Base-by-base conservation (phyloP, 2,113 vertebrate species). In the Trichomycterus rosablanca region DNA sequence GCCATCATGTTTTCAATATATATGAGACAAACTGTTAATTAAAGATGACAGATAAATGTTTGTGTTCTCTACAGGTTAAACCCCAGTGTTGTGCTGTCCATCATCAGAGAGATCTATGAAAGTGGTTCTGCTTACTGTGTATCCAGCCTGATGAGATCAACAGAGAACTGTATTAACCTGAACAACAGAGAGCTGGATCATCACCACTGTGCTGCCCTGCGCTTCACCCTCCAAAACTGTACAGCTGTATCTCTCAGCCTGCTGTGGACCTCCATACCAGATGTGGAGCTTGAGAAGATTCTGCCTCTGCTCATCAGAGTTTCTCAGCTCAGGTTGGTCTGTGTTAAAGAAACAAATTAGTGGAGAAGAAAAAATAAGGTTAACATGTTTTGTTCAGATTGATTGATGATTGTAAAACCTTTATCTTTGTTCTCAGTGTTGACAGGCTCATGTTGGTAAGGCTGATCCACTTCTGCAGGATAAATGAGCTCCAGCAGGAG, bases 211-310 rank as follows among this genome's bases (percentile, higher is more conserved):
- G 53, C 66, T 48, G 67, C 63, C 32, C 19, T 73, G 59, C 22
- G 59, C 44, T 74, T 67, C 40, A 67, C 50, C 51, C 55, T 74
- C 3, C 26, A 71, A 39, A 59, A 70, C 70, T 59, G 66, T 40
- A 52, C 59, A 7, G 8, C 30, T 12, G 44, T 72, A 43, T 63
- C 52, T 59, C 71, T 76, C 65, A 71, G 43, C 39, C 53, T 76
- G 57, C 20, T 68, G 44, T 73, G 70, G 70, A 61, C 74, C 46
- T 71, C 68, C 71, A 50, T 71, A 59, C 56, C 71, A 59, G 46
- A 50, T 18, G 59, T 4, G 37, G 60, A 35, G 24, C 23, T 66
- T 9, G 7, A 71, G 40, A 68, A n/a, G 22, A 34, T 65, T 34
- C 37, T 73, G 19, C 51, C 59, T 48, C 53, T 68, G 18, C 24